Base-by-base conservation (phyloP, 2,888 invertebrate species). In the Selenia dentaria region DNA sequence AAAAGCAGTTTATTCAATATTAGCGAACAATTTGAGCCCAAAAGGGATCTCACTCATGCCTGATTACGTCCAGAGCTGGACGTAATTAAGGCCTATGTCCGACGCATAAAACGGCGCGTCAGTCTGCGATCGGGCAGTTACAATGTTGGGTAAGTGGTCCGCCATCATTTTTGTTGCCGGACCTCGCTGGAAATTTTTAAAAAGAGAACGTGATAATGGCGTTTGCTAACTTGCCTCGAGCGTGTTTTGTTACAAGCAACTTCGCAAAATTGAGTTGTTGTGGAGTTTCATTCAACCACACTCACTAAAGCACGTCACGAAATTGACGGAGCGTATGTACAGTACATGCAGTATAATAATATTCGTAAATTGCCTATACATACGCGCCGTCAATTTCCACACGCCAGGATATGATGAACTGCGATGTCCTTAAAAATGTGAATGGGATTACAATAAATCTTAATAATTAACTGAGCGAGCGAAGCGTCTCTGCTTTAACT, bases 21-120 rank as follows among this genome's bases (percentile, higher is more conserved):
- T n/a, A n/a, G n/a, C n/a, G n/a, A n/a, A n/a, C n/a, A 12, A 1
- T 11, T 6, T 12, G 12, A 27, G 12, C 12, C 12, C 12, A 27
- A 12, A 27, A 27, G 6, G 6, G 11, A 1, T 8, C 0, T 18
- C 14, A 6, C 12, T 13, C 10, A 2, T 1, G 2, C 26, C 38
- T 45, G 13, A 26, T 3, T 39, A 25, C 35, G 39, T 14, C 29
- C 39, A 8, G n/a, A 14, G 13, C 61, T 59, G 54, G 53, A 49
- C 57, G 70, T 74, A 78, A 78, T 78, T 77, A 75, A 73, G 71
- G 67, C 57, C 62, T 53, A 57, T 66, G 69, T 69, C 59, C 63
- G 57, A 64, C 62, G 54, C 57, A 42, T 42, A 54, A 51, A 54
- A 45, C 55, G 46, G 37, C 45, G 48, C 37, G 36, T 38, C 44